A percentile compares a stretch with the other conserved stretches of the same genome.
Conservation (phyloP, 2,888 invertebrate genomes). For the Gryllus longicercus region DNA sequence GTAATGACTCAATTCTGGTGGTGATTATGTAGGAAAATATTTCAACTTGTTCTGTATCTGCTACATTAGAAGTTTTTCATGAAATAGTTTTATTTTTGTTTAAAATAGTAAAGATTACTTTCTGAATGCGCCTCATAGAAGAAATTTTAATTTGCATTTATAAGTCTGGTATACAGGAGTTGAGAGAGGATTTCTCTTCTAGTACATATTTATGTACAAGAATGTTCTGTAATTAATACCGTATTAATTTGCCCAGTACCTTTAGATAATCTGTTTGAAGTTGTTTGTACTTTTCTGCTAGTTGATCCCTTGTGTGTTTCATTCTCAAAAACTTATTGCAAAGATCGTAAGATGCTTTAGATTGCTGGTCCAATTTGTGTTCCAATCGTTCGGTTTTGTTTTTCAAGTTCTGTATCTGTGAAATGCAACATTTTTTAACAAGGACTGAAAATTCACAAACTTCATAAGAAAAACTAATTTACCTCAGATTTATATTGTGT, state of each 20-base stretch:
- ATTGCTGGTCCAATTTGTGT: neutral
- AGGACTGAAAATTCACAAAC: neutral
- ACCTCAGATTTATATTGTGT: neutral
- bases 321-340: conserved; percentile 43
- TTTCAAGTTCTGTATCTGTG: neutral
- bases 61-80: too few species aligned
- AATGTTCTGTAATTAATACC: too few species aligned
- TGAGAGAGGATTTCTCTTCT: too few species aligned
- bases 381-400: neutral
- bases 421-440: neutral
- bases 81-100: too few species aligned
- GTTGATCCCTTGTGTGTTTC: conserved; percentile 42
- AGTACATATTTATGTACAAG: too few species aligned
- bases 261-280: neutral
- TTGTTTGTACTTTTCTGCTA: conserved; percentile 30
- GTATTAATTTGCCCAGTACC: neutral
- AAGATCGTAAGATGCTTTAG: conserved; percentile 40
- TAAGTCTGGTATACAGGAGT: too few species aligned
- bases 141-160: too few species aligned
- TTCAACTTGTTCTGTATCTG: too few species aligned
- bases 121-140: too few species aligned
- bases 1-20: too few species aligned
- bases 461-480: neutral
- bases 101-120: too few species aligned
- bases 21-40: too few species aligned